Percentiles rank a stretch among this genome's conserved stretches.
phyloP scores from a whole-genome alignment of 2,797 vertebrate genomes.

The Petrocephalus sullivani region DNA sequence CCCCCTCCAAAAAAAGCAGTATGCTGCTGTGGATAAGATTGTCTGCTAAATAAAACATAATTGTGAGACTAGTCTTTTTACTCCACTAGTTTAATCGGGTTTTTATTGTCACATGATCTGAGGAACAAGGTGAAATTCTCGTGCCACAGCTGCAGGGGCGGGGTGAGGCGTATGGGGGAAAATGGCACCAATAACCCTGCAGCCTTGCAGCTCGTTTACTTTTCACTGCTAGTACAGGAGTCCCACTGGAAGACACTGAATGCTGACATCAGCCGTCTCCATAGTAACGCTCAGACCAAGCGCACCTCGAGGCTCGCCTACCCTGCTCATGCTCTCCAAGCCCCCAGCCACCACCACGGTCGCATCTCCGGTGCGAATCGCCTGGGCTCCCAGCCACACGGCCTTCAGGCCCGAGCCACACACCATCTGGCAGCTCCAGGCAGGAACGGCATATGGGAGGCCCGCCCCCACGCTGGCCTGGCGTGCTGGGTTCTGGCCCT shows the following conservation, averaged over 20 bases:
- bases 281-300: not conserved
- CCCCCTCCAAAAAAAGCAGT: not conserved
- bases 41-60: not conserved
- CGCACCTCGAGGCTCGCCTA: conserved; percentile 40
- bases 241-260: not conserved
- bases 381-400: conserved; percentile 83
- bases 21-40: not conserved
- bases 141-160: too few species aligned
- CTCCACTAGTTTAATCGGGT: too few species aligned
- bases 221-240: not conserved
- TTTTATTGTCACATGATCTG: too few species aligned
- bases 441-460: conserved; percentile 81
- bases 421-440: conserved; percentile 97
- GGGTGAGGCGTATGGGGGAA: not conserved
- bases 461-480: conserved; percentile 82
- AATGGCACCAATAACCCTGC: not conserved
- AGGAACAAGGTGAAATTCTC: too few species aligned
- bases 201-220: not conserved
- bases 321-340: conserved; percentile 98
- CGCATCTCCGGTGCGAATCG: conserved; percentile 74
- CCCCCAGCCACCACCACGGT: conserved; percentile 87
- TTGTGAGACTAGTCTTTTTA: not conserved
- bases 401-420: conserved; percentile 93
- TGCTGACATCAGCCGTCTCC: not conserved
- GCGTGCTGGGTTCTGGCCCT: conserved; percentile 86